Percentiles rank a stretch among this genome's conserved stretches.
Evolutionary conservation across 2,888 invertebrate genomes (phyloP).

Genomic region (Halictus quadricinctus): DNA sequence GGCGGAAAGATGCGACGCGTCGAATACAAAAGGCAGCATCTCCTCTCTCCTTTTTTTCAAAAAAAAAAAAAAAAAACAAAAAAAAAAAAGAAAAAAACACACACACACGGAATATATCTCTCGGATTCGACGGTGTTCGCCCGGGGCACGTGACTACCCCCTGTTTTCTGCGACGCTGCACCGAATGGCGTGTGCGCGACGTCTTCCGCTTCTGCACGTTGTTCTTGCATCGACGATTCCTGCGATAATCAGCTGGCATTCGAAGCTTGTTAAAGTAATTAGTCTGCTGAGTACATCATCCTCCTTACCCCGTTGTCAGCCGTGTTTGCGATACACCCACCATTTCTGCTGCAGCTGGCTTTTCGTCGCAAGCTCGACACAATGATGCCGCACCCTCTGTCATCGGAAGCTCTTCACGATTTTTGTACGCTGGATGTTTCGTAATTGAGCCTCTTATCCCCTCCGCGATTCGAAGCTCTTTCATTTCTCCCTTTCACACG

Average conservation of each 20-base stretch:
- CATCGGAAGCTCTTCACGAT: conserved; percentile 2
- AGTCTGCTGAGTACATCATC: conserved; percentile 21
- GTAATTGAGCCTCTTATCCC: conserved; percentile 10
- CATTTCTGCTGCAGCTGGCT: conserved; percentile 53
- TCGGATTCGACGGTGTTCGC: not conserved
- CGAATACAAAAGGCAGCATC: conserved; percentile 12
- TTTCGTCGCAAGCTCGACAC: not conserved
- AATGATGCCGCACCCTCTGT: conserved; percentile 1
- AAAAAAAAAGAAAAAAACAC: not conserved
- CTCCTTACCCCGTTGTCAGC: not conserved
- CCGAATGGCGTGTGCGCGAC: not conserved
- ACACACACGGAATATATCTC: not conserved
- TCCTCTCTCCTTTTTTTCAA: not conserved
- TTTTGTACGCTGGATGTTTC: conserved; percentile 3
- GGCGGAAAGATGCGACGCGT: not conserved
- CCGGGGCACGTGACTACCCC: not conserved
- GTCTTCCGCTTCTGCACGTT: conserved; percentile 25
- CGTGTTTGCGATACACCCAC: not conserved
- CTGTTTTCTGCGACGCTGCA: conserved; percentile 5
- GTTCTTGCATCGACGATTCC: conserved; percentile 54
- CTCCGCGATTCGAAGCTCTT: not conserved
- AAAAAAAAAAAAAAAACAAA: not conserved
- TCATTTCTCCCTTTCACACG: not conserved
- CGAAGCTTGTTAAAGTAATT: conserved; percentile 67
- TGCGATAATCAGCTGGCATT: conserved; percentile 47